Percentiles rank a stretch among this genome's conserved stretches.
Evolutionary conservation across 2,113 vertebrate genomes (phyloP).

Genomic region (Alexandromys fortis): DNA sequence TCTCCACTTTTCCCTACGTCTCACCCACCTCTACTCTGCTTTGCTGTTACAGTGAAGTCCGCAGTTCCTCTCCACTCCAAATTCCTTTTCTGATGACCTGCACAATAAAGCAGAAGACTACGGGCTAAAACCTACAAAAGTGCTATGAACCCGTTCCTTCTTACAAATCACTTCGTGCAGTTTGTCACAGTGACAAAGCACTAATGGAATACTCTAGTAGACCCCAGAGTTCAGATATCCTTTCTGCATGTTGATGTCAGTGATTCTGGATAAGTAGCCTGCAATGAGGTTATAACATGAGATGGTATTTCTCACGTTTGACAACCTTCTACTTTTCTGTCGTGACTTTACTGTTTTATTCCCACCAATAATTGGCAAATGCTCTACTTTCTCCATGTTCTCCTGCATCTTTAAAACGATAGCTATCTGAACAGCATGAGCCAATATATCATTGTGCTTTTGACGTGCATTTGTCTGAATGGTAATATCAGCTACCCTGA

Average conservation of each 20-base stretch:
- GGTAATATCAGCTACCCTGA: no score
- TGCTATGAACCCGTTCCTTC: background rate
- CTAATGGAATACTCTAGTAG: background rate
- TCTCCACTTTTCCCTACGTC: background rate
- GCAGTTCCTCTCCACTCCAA: fast-evolving
- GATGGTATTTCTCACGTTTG: background rate
- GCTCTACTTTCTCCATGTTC: background rate
- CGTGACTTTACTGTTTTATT: background rate
- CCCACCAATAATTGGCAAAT: background rate
- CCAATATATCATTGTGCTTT: background rate
- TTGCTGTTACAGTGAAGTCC: background rate
- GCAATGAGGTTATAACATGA: background rate
- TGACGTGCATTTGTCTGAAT: background rate
- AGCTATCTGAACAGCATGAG: background rate
- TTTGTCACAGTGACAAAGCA: no score
- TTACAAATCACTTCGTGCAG: background rate
- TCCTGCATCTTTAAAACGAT: background rate
- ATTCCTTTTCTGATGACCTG: no score
- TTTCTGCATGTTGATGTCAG: background rate
- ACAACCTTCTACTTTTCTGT: background rate
- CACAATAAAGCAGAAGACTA: no score
- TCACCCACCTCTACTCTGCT: background rate
- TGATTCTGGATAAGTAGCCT: background rate
- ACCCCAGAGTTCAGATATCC: fast-evolving
- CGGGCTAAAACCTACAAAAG: background rate